These are phyloP conservation scores for Sebastes nivosus DNA, from an alignment of 2,797 vertebrate genomes.

Conservation along the genomic window DNA sequence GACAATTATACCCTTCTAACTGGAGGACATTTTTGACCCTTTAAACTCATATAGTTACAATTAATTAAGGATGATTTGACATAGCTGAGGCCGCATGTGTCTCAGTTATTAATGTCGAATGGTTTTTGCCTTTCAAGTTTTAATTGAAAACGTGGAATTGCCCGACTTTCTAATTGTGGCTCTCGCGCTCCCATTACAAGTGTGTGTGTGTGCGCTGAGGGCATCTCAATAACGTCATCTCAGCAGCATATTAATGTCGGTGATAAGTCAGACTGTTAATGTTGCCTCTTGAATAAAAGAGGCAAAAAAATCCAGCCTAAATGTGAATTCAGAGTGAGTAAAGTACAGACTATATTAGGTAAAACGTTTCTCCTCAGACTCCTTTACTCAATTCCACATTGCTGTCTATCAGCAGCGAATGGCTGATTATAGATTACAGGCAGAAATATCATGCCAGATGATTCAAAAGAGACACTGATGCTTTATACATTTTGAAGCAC, in stretches of 20 bases:
- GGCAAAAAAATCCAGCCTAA: neutral
- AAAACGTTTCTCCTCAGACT: neutral
- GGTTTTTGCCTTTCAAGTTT: slow-evolving; percentile 65
- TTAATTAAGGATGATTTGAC: slow-evolving; percentile 63
- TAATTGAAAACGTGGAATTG: slow-evolving; percentile 71
- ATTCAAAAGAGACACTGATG: neutral
- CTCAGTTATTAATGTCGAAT: slow-evolving; percentile 61
- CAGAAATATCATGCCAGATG: neutral
- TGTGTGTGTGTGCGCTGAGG: neutral
- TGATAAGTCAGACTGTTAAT: slow-evolving; percentile 30
- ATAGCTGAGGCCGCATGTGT: slow-evolving; percentile 21
- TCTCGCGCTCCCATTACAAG: slow-evolving; percentile 24
- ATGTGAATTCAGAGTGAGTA: slow-evolving; percentile 3
- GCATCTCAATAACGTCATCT: slow-evolving; percentile 35
- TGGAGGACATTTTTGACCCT: slow-evolving; percentile 50
- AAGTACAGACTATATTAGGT: neutral
- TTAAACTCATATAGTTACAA: slow-evolving; percentile 52
- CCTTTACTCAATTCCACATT: neutral
- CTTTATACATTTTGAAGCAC: neutral
- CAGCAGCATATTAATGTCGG: slow-evolving; percentile 36
- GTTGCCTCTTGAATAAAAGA: slow-evolving; percentile 12
- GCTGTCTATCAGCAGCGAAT: neutral
- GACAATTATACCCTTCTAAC: slow-evolving; percentile 41
- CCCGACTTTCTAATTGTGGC: slow-evolving; percentile 55
- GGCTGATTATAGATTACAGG: neutral